Evolutionary conservation across 1,140 invertebrate species (phyloP).

Genomic region (Scylla paramamosain): DNA sequence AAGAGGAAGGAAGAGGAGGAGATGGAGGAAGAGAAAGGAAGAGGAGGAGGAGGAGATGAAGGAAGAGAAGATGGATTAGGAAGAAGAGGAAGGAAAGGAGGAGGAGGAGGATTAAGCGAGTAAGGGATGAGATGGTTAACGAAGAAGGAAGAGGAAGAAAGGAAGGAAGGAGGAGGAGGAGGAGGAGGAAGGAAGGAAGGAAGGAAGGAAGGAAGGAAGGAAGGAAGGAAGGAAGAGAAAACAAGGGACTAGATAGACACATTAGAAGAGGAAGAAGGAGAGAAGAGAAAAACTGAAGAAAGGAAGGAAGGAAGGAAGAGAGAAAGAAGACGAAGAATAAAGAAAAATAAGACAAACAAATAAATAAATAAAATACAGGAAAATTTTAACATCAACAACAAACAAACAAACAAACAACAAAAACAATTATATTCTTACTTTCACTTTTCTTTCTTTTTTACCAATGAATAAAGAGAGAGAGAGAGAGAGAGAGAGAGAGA

Average conservation of each 20-base stretch:
- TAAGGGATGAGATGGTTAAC: neutral
- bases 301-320: neutral
- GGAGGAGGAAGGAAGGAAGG: neutral
- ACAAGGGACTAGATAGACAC: too few species aligned
- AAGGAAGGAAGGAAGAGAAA: neutral
- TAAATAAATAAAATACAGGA: too few species aligned
- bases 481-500: too few species aligned
- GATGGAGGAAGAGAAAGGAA: neutral
- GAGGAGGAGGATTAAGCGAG: neutral
- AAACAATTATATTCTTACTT: too few species aligned
- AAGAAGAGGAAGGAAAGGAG: neutral
- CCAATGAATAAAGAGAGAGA: too few species aligned
- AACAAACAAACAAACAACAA: too few species aligned
- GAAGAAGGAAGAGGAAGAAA: neutral
- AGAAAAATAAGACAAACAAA: too few species aligned
- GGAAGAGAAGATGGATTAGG: neutral
- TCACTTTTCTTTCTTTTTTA: too few species aligned
- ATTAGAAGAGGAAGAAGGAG: neutral
- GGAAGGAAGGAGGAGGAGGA: neutral
- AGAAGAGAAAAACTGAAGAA: neutral
- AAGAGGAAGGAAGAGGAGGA: neutral
- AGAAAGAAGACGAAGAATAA: too few species aligned
- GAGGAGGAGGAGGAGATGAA: neutral
- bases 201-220: neutral
- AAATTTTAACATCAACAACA: too few species aligned